phyloP scores from a whole-genome alignment of 30 jellyfish, hydroid and myxozoan genomes.

The Chironex yamaguchii region DNA sequence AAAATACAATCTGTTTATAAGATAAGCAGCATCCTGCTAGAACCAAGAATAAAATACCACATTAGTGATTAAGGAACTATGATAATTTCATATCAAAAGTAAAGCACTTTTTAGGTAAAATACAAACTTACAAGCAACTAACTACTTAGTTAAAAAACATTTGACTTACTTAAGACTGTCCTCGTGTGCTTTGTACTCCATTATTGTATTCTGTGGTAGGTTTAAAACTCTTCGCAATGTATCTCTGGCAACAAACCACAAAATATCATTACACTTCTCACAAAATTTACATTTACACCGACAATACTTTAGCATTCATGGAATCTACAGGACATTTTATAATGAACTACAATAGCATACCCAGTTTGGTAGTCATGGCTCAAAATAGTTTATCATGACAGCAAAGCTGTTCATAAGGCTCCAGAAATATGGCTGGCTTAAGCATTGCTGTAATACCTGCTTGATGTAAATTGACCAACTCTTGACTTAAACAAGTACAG shows the following conservation, averaged over 20 bases:
- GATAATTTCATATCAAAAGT: not conserved
- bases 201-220: conserved; percentile 95
- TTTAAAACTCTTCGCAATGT: conserved; percentile 84
- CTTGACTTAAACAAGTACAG: too few species aligned
- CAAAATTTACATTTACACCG: not conserved
- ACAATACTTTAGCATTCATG: not conserved
- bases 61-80: not conserved
- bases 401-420: too few species aligned
- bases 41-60: too few species aligned
- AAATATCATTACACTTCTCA: not conserved
- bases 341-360: too few species aligned
- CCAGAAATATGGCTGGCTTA: too few species aligned
- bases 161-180: conserved; percentile 84
- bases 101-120: not conserved
- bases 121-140: not conserved
- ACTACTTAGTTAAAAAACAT: not conserved
- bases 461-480: too few species aligned
- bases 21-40: too few species aligned
- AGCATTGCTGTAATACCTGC: too few species aligned
- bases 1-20: too few species aligned
- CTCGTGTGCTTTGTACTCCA: conserved; percentile 99
- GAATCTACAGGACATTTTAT: not conserved
- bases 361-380: too few species aligned
- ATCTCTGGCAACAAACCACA: conserved; percentile 68
- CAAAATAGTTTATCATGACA: too few species aligned